Evolutionary conservation across 2,797 vertebrate genomes (phyloP).

Genomic region (Etheostoma perlongum): DNA sequence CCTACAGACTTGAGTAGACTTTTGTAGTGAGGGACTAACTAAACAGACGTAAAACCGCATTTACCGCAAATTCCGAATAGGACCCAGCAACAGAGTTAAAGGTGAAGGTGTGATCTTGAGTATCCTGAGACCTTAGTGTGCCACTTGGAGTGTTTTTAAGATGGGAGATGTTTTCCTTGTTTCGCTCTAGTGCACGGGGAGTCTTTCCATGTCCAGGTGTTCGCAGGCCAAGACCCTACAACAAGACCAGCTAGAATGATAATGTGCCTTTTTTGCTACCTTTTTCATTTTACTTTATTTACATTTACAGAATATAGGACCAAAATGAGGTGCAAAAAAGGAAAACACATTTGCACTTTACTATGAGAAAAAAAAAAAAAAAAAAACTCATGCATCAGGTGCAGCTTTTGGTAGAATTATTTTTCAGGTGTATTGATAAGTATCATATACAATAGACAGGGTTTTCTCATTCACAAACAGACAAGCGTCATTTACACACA

Average conservation of each 20-base stretch:
- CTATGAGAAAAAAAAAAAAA: not conserved
- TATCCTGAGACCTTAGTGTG: conserved; percentile 85
- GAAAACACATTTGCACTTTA: not conserved
- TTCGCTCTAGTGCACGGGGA: conserved; percentile 81
- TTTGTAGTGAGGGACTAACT: not conserved
- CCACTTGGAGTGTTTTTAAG: conserved; percentile 85
- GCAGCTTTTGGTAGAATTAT: no score
- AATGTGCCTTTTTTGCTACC: not conserved
- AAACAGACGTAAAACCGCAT: conserved; percentile 70
- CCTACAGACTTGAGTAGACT: not conserved
- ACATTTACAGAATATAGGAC: not conserved
- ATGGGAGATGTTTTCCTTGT: conserved; percentile 93
- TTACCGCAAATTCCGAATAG: conserved; percentile 97
- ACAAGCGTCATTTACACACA: no score
- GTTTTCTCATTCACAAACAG: no score
- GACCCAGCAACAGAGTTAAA: conserved; percentile 91
- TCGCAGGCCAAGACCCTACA: conserved; percentile 74
- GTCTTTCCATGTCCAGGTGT: conserved; percentile 80
- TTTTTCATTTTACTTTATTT: conserved; percentile 11
- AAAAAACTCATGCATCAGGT: no score
- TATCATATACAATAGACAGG: no score
- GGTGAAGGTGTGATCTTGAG: conserved; percentile 89
- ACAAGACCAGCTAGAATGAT: conserved; percentile 33
- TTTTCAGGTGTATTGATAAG: no score
- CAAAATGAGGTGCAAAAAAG: not conserved